phyloP scores from a whole-genome alignment of 2,797 vertebrate species.

The Nannoperca australis region DNA sequence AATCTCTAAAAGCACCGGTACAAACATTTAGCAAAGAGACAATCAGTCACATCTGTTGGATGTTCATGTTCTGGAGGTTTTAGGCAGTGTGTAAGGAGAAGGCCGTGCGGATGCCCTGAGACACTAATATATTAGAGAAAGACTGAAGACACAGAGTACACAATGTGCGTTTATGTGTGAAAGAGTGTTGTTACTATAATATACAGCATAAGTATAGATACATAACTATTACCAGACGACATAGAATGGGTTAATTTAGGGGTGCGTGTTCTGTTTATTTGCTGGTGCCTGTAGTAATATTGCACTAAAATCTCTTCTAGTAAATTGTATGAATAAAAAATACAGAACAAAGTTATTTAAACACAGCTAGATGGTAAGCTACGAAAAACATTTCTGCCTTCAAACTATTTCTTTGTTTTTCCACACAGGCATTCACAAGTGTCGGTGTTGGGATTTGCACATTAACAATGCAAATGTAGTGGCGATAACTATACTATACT shows the following conservation, averaged over 20 bases:
- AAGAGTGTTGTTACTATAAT: constrained; percentile 34
- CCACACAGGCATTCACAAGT: constrained; percentile 58
- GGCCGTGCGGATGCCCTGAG: constrained; percentile 74
- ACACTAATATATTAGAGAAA: constrained; percentile 47
- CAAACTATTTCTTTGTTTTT: constrained; percentile 23
- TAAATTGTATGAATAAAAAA: constrained; percentile 31
- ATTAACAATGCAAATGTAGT: constrained; percentile 18
- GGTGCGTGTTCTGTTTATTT: constrained; percentile 31
- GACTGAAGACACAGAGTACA: constrained; percentile 25
- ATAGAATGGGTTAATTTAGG: constrained; percentile 28
- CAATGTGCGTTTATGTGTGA: constrained; percentile 25
- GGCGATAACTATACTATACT: constrained; percentile 9
- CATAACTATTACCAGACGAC: constrained; percentile 27
- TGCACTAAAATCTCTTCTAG: constrained; percentile 54
- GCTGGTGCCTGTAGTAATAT: constrained; percentile 50
- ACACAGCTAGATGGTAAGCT: constrained; percentile 42
- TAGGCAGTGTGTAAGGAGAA: constrained; percentile 68
- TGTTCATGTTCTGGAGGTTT: constrained; percentile 40
- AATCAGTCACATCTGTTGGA: constrained; percentile 10
- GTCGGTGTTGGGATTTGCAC: constrained; percentile 52
- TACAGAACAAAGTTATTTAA: constrained; percentile 34
- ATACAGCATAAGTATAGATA: constrained; percentile 21
- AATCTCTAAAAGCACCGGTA: constrained; percentile 64
- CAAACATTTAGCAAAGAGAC: constrained; percentile 37
- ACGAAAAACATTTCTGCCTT: constrained; percentile 52